A percentile compares a stretch with the other conserved stretches of the same genome.
Conservation (phyloP, 2,797 vertebrate species). For the Lagothrix lagotricha region DNA sequence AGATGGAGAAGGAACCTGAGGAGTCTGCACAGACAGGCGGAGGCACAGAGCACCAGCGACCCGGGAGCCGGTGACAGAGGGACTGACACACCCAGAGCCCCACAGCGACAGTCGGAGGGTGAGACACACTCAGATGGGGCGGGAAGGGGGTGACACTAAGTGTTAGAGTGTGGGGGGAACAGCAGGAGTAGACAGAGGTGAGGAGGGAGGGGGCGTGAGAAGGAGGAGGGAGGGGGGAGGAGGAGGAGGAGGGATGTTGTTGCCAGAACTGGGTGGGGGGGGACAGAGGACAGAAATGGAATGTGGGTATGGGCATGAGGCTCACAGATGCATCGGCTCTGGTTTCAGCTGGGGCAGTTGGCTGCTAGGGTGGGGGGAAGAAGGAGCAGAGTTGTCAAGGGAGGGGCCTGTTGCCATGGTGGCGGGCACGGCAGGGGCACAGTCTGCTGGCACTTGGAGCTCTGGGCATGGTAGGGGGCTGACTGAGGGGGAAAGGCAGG, state of each 20-base stretch:
- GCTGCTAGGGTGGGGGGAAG: conserved; percentile 33
- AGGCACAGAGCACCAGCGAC: conserved; percentile 4
- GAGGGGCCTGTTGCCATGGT: conserved; percentile 72
- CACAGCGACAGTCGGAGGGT: conserved; percentile 29
- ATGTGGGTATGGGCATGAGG: conserved; percentile 81
- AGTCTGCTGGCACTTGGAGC: conserved; percentile 77
- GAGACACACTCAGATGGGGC: conserved; percentile 36
- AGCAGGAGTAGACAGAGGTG: conserved; percentile 60
- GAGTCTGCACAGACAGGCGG: conserved; percentile 41
- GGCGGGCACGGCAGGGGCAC: conserved; percentile 77
- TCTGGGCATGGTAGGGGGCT: conserved; percentile 77
- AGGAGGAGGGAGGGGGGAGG: not conserved
- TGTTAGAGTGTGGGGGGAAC: conserved; percentile 54
- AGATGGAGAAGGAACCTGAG: conserved; percentile 28
- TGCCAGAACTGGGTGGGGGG: conserved; percentile 51
- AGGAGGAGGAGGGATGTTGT: conserved; percentile 19
- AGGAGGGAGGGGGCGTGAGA: conserved; percentile 40
- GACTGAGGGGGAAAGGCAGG: conserved; percentile 16
- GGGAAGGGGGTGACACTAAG: conserved; percentile 52
- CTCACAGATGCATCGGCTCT: conserved; percentile 80
- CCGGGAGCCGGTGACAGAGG: conserved; percentile 47
- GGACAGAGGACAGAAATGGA: conserved; percentile 76
- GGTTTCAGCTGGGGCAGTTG: conserved; percentile 81
- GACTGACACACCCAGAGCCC: conserved; percentile 65
- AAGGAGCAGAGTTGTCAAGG: not conserved